These are phyloP conservation scores for Poecile atricapillus DNA, from an alignment of 2,113 vertebrate species.

Conservation along the genomic window DNA sequence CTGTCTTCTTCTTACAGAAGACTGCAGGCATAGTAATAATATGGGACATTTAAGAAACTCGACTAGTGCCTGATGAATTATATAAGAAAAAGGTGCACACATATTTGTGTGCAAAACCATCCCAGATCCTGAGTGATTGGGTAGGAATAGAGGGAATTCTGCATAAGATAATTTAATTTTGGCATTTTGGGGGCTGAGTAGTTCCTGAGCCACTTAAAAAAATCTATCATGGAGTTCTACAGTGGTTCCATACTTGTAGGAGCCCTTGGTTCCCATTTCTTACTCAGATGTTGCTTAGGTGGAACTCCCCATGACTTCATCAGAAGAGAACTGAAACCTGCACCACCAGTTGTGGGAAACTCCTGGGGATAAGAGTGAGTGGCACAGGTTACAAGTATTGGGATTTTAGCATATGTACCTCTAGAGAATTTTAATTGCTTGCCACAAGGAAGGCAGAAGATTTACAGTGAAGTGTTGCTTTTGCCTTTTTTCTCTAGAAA, in stretches of 20 bases:
- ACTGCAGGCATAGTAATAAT: not conserved
- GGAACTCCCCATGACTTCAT: not conserved
- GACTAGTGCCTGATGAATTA: not conserved
- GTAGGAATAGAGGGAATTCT: not conserved
- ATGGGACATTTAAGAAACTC: not conserved
- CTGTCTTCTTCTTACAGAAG: not conserved
- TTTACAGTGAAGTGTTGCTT: not conserved
- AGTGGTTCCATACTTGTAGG: not conserved
- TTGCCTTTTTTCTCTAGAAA: not conserved
- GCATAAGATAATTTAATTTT: not conserved
- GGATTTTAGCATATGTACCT: not conserved
- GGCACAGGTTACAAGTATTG: not conserved
- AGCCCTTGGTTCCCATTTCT: not conserved
- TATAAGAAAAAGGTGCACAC: not conserved
- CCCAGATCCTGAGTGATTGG: not conserved
- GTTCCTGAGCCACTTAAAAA: not conserved
- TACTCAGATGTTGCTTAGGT: not conserved
- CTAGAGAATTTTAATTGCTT: not conserved
- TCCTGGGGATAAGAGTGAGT: rapidly evolving
- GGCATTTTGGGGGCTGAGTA: not conserved
- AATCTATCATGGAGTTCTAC: not conserved
- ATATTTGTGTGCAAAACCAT: rapidly evolving
- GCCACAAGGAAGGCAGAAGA: not conserved
- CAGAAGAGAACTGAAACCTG: not conserved
- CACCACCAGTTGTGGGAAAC: not conserved